phyloP scores from a whole-genome alignment of 2,113 vertebrate genomes.

The Cheilinus undulatus region DNA sequence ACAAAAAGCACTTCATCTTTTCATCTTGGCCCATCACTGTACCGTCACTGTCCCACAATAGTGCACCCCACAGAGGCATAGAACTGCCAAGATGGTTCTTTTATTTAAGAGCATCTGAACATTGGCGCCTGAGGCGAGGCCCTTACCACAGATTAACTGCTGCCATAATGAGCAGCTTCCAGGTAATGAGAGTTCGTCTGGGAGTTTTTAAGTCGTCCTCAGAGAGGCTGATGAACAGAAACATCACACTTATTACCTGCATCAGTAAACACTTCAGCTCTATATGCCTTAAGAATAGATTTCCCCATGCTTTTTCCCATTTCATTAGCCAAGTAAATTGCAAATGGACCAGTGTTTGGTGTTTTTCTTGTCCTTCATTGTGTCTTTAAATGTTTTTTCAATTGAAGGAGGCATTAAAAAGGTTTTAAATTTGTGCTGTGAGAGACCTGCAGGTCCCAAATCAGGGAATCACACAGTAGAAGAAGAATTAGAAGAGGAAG shows the following conservation, averaged over 20 bases:
- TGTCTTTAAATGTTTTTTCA: background rate
- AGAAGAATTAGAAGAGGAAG: background rate
- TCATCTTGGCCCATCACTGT: too few species aligned
- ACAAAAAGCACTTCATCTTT: too few species aligned
- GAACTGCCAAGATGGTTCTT: too few species aligned
- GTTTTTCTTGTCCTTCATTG: background rate
- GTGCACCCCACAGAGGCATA: too few species aligned
- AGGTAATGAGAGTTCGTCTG: background rate
- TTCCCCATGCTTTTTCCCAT: background rate
- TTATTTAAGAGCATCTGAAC: background rate
- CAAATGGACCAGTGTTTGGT: background rate
- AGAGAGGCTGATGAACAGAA: background rate
- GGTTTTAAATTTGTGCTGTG: background rate
- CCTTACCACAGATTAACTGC: background rate
- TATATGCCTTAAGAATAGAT: background rate
- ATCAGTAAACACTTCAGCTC: conserved; percentile 2
- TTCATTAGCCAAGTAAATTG: background rate
- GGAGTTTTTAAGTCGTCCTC: background rate
- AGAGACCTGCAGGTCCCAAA: background rate
- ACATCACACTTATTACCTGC: background rate
- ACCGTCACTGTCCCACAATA: too few species aligned
- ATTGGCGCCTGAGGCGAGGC: background rate
- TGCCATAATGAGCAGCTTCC: background rate
- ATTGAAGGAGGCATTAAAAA: background rate
- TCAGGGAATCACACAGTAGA: background rate